Percentiles rank a stretch among this genome's conserved stretches.
phyloP scores from a whole-genome alignment of 1,140 invertebrate genomes.

The Tribolium castaneum region DNA sequence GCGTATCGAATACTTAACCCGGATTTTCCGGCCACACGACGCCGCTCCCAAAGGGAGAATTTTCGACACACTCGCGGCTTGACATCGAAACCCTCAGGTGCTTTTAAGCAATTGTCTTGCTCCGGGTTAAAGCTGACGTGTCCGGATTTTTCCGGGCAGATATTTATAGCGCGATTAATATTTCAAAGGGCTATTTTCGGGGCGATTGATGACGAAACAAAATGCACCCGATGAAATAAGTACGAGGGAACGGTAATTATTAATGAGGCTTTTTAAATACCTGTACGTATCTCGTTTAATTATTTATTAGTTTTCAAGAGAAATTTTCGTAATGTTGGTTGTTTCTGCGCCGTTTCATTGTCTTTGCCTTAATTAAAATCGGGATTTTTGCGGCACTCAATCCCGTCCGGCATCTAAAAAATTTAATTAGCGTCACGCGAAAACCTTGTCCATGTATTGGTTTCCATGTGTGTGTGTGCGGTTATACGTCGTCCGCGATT shows the following conservation, averaged over 20 bases:
- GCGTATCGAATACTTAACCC: slow-evolving; percentile 29
- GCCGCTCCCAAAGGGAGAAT: slow-evolving; percentile 1
- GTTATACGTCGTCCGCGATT: slow-evolving; percentile 33
- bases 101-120: slow-evolving; percentile 14
- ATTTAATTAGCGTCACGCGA: slow-evolving; percentile 53
- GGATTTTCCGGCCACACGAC: background rate
- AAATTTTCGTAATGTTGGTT: no score
- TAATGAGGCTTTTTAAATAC: no score
- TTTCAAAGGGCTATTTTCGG: background rate
- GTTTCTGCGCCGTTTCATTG: no score
- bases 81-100: slow-evolving; percentile 26
- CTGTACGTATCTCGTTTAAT: no score
- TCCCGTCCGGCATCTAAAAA: slow-evolving; percentile 48
- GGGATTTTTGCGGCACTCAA: no score
- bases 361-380: background rate
- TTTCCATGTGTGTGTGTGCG: slow-evolving; percentile 44
- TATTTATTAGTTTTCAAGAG: no score
- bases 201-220: no score
- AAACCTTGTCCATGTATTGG: background rate
- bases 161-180: background rate
- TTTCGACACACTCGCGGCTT: background rate
- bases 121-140: slow-evolving; percentile 5
- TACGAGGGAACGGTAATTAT: no score
- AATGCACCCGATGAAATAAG: no score
- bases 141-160: background rate